A percentile compares a stretch with the other conserved stretches of the same genome.
Evolutionary conservation across 2,888 invertebrate genomes (phyloP).

Genomic region (Pterobdella sp.): DNA sequence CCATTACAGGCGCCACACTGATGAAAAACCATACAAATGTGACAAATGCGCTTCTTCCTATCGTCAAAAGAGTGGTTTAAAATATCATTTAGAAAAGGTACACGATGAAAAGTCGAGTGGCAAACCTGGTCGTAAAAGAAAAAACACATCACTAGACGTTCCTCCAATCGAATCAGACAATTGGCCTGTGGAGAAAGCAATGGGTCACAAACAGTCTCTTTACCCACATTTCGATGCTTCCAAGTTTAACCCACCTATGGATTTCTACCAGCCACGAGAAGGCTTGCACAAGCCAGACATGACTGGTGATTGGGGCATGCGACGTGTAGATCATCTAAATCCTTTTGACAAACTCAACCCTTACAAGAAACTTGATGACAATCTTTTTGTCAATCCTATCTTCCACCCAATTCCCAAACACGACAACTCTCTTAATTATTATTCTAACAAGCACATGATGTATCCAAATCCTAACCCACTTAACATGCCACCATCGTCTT

Average conservation of each 20-base stretch:
- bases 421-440: not conserved
- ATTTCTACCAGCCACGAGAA: not conserved
- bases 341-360: not conserved
- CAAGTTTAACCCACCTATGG: constrained; percentile 10
- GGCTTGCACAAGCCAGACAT: not conserved
- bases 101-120: constrained; percentile 33
- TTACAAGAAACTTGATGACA: not conserved
- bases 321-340: not conserved
- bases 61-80: constrained; percentile 47
- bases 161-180: constrained; percentile 14
- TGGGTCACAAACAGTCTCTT: not conserved
- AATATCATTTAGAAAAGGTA: constrained; percentile 43
- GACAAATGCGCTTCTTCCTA: constrained; percentile 47
- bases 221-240: not conserved
- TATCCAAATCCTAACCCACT: not conserved
- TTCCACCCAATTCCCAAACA: constrained; percentile 3
- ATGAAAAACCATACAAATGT: constrained; percentile 48
- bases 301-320: constrained; percentile 3
- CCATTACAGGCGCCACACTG: constrained; percentile 40
- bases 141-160: constrained; percentile 19
- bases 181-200: constrained; percentile 1
- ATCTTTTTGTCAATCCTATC: not conserved
- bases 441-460: constrained; percentile 8
- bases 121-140: constrained; percentile 29
- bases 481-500: not conserved